Evolutionary conservation across 2,113 vertebrate genomes (phyloP), one percentile per base, ranked within the genome.

Genomic region (Acrocephalus kingi): DNA sequence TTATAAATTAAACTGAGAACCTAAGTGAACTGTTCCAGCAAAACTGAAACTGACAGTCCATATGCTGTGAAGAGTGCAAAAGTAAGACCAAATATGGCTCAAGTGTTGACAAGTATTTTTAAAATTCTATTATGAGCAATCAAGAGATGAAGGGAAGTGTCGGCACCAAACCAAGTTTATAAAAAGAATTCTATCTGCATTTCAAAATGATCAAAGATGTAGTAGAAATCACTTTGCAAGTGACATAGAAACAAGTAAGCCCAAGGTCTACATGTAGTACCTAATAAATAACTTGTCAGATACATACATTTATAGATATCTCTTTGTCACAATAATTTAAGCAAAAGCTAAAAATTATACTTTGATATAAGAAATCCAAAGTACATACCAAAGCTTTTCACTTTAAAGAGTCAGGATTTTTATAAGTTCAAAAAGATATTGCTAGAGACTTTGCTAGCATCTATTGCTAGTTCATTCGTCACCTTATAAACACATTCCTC

Each of bases 41-140:
- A 90, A 93, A 80, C 54, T 61, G 71, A 87, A 91, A 72, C 43
- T 62, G n/a, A 85, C 43, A 61, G 58, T 62, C 71, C 88, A 76
- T 87, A 85, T 73, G 75, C 67, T 58, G 41, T 31, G 55, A 91
- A 83, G n/a, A 83, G 30, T 55, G 54, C 35, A 91, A 93, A 91
- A 85, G 18, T 19, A 25, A 79, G 59, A 73, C 67, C 67, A 90
- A 92, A 94, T 85, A 87, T 27, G n/a, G 41, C 49, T 87, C 54
- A 54, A 80, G 58, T 43, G 87, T 73, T 90, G 85, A 90, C 63
- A 85, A 73, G 71, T 69, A 83, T 46, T 94, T 92, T 86, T 46
- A 15, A 77, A 93, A 69, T 33, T 56, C 48, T 83, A 13, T 69
- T 61, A 48, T 27, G 33, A 96, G 82, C 71, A 76, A 87, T 43